Percentiles rank a stretch among this genome's conserved stretches.
Conservation (phyloP, 2,113 vertebrate genomes). For the Cyanoramphus novaezelandiae region DNA sequence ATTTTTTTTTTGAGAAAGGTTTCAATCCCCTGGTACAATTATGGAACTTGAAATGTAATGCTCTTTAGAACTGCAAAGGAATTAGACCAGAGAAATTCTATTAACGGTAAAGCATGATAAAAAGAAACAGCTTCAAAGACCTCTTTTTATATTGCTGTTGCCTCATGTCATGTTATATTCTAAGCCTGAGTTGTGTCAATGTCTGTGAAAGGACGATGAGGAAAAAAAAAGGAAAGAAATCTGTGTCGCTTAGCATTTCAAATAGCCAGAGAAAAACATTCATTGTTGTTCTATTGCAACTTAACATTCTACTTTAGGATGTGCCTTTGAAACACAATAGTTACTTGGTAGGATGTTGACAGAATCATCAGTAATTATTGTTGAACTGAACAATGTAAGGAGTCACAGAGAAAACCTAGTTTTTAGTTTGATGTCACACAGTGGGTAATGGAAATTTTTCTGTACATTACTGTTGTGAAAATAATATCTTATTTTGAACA, state of each 20-base stretch:
- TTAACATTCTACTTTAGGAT: neutral
- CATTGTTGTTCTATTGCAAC: neutral
- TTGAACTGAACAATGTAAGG: neutral
- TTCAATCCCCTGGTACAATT: constrained; percentile 68
- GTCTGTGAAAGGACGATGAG: constrained; percentile 47
- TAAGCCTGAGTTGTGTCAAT: neutral
- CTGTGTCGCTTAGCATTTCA: constrained; percentile 4
- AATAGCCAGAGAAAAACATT: neutral
- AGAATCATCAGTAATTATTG: neutral
- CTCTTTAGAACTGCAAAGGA: constrained; percentile 64
- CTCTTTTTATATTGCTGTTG: constrained; percentile 56
- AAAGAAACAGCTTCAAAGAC: constrained; percentile 68
- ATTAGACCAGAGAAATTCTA: constrained; percentile 66
- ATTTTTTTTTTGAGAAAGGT: neutral
- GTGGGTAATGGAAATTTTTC: neutral
- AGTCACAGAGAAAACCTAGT: neutral
- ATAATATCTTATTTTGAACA: neutral
- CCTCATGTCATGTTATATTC: constrained; percentile 61
- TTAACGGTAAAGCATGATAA: constrained; percentile 64
- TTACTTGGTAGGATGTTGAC: neutral
- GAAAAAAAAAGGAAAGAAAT: constrained; percentile 31
- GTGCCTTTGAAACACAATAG: constrained; percentile 21
- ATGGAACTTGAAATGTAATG: constrained; percentile 70
- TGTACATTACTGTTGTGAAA: neutral
- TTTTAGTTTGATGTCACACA: neutral